These are phyloP conservation scores for Sciurus vulgaris DNA, from an alignment of 2,797 vertebrate genomes.

Conservation along the genomic window DNA sequence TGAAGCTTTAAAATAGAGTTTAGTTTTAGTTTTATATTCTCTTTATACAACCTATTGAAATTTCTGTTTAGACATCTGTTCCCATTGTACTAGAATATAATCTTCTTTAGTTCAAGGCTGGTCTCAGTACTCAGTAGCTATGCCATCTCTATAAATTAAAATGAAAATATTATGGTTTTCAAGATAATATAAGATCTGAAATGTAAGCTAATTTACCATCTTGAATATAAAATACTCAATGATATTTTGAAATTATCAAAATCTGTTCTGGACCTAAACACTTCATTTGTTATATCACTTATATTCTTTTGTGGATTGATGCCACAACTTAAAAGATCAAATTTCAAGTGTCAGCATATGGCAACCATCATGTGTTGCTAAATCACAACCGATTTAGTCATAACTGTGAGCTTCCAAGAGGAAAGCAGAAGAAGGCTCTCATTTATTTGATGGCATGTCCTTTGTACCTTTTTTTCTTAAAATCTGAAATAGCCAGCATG, in stretches of 20 bases:
- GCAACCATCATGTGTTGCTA: neutral
- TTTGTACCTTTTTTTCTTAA: neutral
- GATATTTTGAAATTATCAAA: conserved; percentile 46
- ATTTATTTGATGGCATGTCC: neutral
- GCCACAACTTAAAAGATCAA: neutral
- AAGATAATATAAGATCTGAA: neutral
- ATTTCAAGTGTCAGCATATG: neutral
- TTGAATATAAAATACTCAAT: conserved; percentile 45
- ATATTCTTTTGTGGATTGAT: neutral
- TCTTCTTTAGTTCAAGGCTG: neutral
- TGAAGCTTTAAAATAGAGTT: neutral
- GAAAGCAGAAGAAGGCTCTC: neutral
- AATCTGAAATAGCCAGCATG: neutral
- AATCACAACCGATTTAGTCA: neutral
- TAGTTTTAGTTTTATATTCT: neutral
- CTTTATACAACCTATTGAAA: neutral
- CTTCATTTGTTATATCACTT: neutral
- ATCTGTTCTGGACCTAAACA: neutral
- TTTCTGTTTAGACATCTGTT: neutral
- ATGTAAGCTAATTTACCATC: neutral
- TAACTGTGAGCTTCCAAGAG: neutral
- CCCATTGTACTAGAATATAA: neutral
- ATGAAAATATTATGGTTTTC: neutral
- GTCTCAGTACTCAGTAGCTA: neutral
- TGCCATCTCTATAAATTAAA: neutral